Conservation (phyloP, 2,797 vertebrate genomes). For the Philypnodon macrostomus region DNA sequence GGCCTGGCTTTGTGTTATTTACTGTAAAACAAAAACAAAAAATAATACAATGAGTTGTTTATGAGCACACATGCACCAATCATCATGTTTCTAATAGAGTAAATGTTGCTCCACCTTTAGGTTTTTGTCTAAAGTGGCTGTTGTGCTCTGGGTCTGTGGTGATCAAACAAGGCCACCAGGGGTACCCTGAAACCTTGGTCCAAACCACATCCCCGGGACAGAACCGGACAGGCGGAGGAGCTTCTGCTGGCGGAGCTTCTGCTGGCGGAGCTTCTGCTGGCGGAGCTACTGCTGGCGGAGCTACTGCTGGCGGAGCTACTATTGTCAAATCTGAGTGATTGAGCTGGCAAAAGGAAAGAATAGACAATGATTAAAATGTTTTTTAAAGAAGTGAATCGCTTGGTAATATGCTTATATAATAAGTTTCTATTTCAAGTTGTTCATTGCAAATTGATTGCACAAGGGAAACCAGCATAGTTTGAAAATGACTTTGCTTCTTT, state of each 20-base stretch:
- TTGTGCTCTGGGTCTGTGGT: constrained; percentile 88
- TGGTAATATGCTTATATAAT: no score
- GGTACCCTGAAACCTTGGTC: constrained; percentile 95
- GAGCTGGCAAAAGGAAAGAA: constrained; percentile 27
- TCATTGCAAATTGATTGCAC: no score
- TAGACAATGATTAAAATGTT: no score
- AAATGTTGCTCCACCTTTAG: constrained; percentile 84
- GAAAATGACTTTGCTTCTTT: no score
- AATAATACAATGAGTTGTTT: no score
- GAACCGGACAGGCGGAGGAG: constrained; percentile 68
- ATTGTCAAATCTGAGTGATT: constrained; percentile 27
- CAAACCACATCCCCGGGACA: constrained; percentile 89
- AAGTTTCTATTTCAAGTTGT: no score
- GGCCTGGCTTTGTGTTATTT: constrained; percentile 56
- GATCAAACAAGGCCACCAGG: constrained; percentile 99
- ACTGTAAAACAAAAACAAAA: constrained; percentile 8
- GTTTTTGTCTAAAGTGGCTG: constrained; percentile 86
- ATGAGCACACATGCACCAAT: no score
- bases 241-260: constrained; percentile 47
- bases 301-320: no score
- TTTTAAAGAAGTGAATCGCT: no score
- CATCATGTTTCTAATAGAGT: no score
- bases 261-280: constrained; percentile 42
- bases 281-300: constrained; percentile 41
- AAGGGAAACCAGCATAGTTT: no score